These are phyloP conservation scores for Idaea dimidiata DNA, from an alignment of 2,888 invertebrate genomes.

Conservation along the genomic window DNA sequence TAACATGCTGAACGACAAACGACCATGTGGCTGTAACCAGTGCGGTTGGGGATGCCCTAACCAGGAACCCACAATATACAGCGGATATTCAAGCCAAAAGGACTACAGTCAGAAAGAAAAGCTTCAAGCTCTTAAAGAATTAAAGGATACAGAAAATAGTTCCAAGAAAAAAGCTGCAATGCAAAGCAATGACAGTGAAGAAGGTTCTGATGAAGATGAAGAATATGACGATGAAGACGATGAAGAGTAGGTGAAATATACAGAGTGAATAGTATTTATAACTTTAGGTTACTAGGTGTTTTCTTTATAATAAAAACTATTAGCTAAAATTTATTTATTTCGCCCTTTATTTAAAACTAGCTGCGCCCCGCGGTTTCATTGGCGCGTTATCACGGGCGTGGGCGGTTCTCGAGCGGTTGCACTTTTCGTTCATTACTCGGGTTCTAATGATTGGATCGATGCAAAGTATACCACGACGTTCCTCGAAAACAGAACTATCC, in stretches of 20 bases:
- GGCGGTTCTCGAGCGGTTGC: too few species aligned
- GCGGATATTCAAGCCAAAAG: slow-evolving; percentile 47
- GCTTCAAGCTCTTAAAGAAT: background rate
- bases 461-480: too few species aligned
- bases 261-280: slow-evolving; percentile 21
- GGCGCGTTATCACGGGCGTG: too few species aligned
- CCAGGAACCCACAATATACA: slow-evolving; percentile 34
- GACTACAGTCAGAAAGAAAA: slow-evolving; percentile 34
- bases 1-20: slow-evolving; percentile 57
- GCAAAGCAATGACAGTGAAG: slow-evolving; percentile 36
- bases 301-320: slow-evolving; percentile 19
- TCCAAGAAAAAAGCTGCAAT: slow-evolving; percentile 22
- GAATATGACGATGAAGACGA: slow-evolving; percentile 38
- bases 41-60: slow-evolving; percentile 37
- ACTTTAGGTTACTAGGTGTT: slow-evolving; percentile 12
- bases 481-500: too few species aligned
- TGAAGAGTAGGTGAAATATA: slow-evolving; percentile 24
- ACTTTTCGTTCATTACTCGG: too few species aligned
- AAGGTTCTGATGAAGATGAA: slow-evolving; percentile 40
- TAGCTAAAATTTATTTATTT: background rate
- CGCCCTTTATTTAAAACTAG: background rate
- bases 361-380: too few species aligned
- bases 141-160: background rate
- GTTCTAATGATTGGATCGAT: too few species aligned
- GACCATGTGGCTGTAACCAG: slow-evolving; percentile 40